phyloP scores from a whole-genome alignment of 2,797 vertebrate genomes.

The Anableps anableps region DNA sequence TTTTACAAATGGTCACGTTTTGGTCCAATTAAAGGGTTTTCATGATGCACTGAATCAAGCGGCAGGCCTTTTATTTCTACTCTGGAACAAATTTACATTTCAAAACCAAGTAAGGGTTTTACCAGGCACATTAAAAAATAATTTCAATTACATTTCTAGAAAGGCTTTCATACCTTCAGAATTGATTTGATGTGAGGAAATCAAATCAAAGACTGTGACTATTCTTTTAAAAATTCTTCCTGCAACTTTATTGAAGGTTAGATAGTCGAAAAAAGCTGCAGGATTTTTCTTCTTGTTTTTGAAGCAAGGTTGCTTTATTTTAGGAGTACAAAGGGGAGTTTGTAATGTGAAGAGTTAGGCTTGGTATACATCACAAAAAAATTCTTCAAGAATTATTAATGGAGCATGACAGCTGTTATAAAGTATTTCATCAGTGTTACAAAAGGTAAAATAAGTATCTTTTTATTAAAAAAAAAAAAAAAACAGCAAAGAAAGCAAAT shows the following conservation, averaged over 20 bases:
- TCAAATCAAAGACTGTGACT: not conserved
- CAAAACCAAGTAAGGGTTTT: not conserved
- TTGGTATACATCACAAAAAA: not conserved
- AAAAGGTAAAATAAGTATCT: not conserved
- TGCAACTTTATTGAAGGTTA: not conserved
- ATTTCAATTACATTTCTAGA: not conserved
- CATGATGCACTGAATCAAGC: not conserved
- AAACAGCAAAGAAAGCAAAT: not conserved
- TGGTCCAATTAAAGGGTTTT: not conserved
- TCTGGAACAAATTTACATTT: not conserved
- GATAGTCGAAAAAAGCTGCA: not conserved
- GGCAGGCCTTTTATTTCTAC: not conserved
- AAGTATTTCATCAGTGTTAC: not conserved
- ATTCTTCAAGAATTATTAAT: not conserved
- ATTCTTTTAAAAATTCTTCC: not conserved
- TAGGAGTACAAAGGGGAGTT: not conserved
- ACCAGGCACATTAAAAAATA: not conserved
- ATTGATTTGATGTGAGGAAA: not conserved
- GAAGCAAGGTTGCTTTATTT: not conserved
- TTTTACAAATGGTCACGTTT: no score
- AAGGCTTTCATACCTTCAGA: not conserved
- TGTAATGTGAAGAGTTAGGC: not conserved
- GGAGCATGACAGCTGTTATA: not conserved
- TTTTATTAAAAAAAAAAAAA: not conserved
- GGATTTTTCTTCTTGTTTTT: not conserved